Percentiles rank a stretch among this genome's conserved stretches.
Evolutionary conservation across 2,797 vertebrate species (phyloP).

Genomic region (Peromyscus nudipes): DNA sequence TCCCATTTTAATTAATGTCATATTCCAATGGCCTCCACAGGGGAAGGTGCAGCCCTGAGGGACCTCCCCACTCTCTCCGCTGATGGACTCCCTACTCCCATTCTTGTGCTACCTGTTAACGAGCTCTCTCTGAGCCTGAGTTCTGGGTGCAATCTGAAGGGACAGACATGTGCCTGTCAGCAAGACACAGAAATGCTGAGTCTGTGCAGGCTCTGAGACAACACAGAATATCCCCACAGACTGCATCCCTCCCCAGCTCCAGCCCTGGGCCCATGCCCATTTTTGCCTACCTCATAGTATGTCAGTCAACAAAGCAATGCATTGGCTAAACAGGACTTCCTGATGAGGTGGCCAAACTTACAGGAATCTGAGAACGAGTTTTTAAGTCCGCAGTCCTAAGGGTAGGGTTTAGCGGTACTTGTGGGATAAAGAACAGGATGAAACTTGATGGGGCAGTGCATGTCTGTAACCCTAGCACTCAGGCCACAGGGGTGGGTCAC

Average conservation of each 20-base stretch:
- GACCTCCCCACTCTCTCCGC: neutral
- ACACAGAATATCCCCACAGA: neutral
- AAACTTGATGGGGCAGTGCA: neutral
- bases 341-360: neutral
- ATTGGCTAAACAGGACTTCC: neutral
- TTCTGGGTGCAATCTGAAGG: neutral
- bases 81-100: neutral
- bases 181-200: neutral
- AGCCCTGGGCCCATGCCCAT: neutral
- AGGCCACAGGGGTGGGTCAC: neutral
- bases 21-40: neutral
- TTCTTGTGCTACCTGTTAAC: neutral
- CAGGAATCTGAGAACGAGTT: neutral
- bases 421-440: neutral
- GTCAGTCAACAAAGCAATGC: neutral
- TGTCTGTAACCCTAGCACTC: neutral
- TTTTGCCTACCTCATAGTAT: neutral
- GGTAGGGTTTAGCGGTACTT: too few species aligned
- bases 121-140: neutral
- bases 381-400: neutral
- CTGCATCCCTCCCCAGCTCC: neutral
- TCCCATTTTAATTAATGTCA: conserved; percentile 12
- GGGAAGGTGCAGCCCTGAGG: neutral
- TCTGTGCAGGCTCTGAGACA: neutral
- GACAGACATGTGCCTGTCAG: neutral